Evolutionary conservation across 2,888 invertebrate genomes (phyloP).

Genomic region (Cephus sareptanus): DNA sequence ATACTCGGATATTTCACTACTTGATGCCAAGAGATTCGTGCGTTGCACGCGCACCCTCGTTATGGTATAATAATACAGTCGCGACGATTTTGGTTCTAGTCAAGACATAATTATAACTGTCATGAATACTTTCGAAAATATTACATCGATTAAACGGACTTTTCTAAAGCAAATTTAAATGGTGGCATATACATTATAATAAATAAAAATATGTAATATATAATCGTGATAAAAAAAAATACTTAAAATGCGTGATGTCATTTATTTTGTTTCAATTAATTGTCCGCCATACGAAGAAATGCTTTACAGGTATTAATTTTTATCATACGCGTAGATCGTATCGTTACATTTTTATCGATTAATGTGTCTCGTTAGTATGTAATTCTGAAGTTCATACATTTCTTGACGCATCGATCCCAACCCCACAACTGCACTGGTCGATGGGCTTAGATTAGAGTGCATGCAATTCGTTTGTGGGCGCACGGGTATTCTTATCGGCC

Average conservation of each 20-base stretch:
- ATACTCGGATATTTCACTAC: slow-evolving; percentile 44
- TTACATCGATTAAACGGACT: neutral
- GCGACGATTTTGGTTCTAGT: neutral
- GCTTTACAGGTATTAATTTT: neutral
- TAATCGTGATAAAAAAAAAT: neutral
- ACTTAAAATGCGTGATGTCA: neutral
- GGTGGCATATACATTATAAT: neutral
- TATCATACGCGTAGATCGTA: neutral
- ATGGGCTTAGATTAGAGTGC: neutral
- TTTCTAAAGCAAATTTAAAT: neutral
- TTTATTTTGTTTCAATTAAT: neutral
- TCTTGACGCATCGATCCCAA: neutral
- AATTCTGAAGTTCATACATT: neutral
- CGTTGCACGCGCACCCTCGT: slow-evolving; percentile 37
- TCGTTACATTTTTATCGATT: neutral
- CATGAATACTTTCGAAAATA: neutral
- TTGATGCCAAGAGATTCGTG: slow-evolving; percentile 32
- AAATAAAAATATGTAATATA: neutral
- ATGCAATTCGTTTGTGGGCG: neutral
- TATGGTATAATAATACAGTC: slow-evolving; percentile 19
- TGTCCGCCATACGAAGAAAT: neutral
- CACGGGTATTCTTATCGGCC: slow-evolving; percentile 33
- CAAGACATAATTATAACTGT: neutral
- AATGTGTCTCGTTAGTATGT: neutral
- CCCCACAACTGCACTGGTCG: neutral